Evolutionary conservation across 2,888 invertebrate genomes (phyloP).

Genomic region (Oscheius sp.): DNA sequence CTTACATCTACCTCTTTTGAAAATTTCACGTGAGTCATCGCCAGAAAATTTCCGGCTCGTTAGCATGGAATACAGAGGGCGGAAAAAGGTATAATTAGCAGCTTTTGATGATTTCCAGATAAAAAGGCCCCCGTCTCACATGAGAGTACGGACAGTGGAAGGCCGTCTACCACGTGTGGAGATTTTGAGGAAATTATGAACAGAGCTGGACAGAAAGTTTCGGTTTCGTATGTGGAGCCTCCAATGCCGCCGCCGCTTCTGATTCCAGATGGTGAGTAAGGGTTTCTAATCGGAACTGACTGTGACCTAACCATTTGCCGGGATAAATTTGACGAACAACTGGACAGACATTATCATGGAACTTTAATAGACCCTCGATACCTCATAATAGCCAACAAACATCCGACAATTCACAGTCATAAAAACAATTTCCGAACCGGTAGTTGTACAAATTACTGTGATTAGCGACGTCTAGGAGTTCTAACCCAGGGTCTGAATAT

Average conservation of each 20-base stretch:
- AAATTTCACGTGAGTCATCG: slow-evolving; percentile 11
- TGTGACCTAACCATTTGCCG: too few species aligned
- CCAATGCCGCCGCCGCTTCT: slow-evolving; percentile 20
- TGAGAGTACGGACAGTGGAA: slow-evolving; percentile 2
- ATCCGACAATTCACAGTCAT: too few species aligned
- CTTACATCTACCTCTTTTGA: slow-evolving; percentile 28
- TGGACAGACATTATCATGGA: too few species aligned
- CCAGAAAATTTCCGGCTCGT: not conserved
- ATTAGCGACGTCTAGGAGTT: too few species aligned
- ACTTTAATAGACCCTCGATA: too few species aligned
- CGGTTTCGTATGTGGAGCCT: slow-evolving; percentile 22
- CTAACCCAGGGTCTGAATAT: too few species aligned
- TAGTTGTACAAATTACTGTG: too few species aligned
- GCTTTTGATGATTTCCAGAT: not conserved
- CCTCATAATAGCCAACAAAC: too few species aligned
- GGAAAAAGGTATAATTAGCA: not conserved
- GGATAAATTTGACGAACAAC: too few species aligned
- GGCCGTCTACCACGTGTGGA: slow-evolving; percentile 6
- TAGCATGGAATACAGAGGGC: not conserved
- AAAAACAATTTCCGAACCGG: too few species aligned
- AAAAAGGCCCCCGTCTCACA: not conserved
- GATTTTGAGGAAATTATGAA: slow-evolving; percentile 30
- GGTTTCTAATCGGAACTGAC: too few species aligned
- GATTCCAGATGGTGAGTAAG: not conserved
- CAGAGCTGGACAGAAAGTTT: slow-evolving; percentile 25